phyloP scores from a whole-genome alignment of 1,140 invertebrate species.

The Ephestia elutella region DNA sequence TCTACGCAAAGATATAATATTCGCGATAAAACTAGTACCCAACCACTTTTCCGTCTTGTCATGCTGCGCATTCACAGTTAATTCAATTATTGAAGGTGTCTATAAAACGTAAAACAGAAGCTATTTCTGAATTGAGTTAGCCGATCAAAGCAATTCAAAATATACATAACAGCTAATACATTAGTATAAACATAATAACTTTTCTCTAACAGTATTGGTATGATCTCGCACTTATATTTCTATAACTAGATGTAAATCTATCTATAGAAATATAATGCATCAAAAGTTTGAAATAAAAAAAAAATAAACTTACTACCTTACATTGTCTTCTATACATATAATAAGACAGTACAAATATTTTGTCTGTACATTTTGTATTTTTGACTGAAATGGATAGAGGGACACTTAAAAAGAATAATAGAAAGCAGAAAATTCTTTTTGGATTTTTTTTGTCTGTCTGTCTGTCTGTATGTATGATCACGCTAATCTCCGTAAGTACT shows the following conservation, averaged over 20 bases:
- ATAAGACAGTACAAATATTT: too few relatives aligned
- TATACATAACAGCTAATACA: neutral
- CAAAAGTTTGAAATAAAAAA: too few relatives aligned
- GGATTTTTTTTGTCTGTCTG: too few relatives aligned
- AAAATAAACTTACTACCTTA: too few relatives aligned
- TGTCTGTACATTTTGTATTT: too few relatives aligned
- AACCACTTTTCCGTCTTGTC: conserved; percentile 35
- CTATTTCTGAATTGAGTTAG: conserved; percentile 10
- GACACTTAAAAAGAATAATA: too few relatives aligned
- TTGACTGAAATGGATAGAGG: too few relatives aligned
- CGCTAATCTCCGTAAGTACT: too few relatives aligned
- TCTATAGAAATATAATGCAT: neutral
- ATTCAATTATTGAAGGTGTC: conserved; percentile 29
- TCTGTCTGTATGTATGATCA: too few relatives aligned
- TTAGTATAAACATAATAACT: neutral
- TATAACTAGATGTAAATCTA: neutral
- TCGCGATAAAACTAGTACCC: conserved; percentile 28
- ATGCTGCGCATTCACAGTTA: conserved; percentile 26
- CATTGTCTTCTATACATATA: too few relatives aligned
- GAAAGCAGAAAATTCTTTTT: too few relatives aligned
- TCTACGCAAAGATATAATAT: conserved; percentile 30
- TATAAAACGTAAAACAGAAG: conserved; percentile 26
- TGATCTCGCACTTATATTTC: neutral
- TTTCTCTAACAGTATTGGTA: conserved; percentile 1
- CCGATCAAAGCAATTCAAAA: conserved; percentile 16